Percentiles rank a stretch among this genome's conserved stretches.
phyloP scores from a whole-genome alignment of 2,797 vertebrate genomes.

The Typhlichthys subterraneus region DNA sequence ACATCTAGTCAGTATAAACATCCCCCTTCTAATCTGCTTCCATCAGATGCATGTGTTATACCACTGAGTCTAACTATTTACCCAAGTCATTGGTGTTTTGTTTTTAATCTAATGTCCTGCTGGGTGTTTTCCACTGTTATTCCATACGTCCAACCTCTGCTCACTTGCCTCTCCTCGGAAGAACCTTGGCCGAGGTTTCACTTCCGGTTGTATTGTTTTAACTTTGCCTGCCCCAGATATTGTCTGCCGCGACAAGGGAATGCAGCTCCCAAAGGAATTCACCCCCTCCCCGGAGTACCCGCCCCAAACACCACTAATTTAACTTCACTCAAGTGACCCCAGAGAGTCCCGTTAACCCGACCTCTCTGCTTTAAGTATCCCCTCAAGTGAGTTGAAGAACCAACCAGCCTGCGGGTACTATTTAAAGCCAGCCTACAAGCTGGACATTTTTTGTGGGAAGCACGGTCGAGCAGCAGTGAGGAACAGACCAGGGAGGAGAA shows the following conservation, averaged over 20 bases:
- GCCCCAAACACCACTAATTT: slow-evolving; percentile 35
- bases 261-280: slow-evolving; percentile 42
- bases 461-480: slow-evolving; percentile 15
- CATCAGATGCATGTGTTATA: slow-evolving; percentile 15
- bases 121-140: slow-evolving; percentile 30
- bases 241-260: slow-evolving; percentile 56
- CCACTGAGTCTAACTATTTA: slow-evolving; percentile 2
- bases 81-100: slow-evolving; percentile 14
- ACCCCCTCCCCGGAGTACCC: slow-evolving; percentile 2
- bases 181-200: slow-evolving; percentile 34
- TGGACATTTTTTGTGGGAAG: slow-evolving; percentile 25
- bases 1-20: slow-evolving; percentile 11
- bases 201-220: slow-evolving; percentile 65
- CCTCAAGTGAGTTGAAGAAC: slow-evolving; percentile 33
- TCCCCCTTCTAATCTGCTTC: slow-evolving; percentile 22
- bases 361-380: slow-evolving; percentile 42
- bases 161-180: slow-evolving; percentile 30
- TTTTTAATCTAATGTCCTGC: slow-evolving; percentile 12
- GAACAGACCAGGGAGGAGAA: slow-evolving; percentile 32
- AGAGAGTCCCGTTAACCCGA: slow-evolving; percentile 40
- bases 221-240: slow-evolving; percentile 61
- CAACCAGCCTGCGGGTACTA: slow-evolving; percentile 14
- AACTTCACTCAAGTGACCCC: slow-evolving; percentile 56
- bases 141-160: slow-evolving; percentile 40
- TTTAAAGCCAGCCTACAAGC: slow-evolving; percentile 31